Percentiles rank a stretch among this genome's conserved stretches.
These are phyloP conservation scores for Sebastes nivosus DNA, from an alignment of 2,797 vertebrate species.

Conservation along the genomic window DNA sequence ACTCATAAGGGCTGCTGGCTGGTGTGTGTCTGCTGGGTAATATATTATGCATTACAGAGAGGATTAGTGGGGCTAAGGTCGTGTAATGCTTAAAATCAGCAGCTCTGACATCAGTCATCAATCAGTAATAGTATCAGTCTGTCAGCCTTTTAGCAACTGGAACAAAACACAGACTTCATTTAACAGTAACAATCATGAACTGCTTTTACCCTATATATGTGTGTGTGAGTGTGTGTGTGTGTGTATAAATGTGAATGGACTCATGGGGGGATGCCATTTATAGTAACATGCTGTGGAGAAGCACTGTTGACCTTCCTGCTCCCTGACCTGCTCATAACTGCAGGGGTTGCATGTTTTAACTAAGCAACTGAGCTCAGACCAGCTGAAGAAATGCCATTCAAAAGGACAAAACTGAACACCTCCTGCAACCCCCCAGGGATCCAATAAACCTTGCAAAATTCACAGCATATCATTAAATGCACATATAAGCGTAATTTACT, in stretches of 20 bases:
- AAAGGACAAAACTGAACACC: conserved; percentile 8
- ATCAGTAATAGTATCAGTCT: conserved; percentile 11
- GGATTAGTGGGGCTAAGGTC: conserved; percentile 31
- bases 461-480: background rate
- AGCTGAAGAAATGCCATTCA: conserved; percentile 39
- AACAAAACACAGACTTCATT: background rate
- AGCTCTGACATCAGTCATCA: conserved; percentile 29
- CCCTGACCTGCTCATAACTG: conserved; percentile 28
- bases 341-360: conserved; percentile 34
- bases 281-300: conserved; percentile 21
- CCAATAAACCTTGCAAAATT: background rate
- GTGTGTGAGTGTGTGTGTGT: background rate
- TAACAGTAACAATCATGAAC: background rate
- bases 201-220: background rate
- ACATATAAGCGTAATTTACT: background rate
- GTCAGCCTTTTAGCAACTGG: background rate
- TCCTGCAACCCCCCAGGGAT: background rate
- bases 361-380: background rate
- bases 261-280: conserved; percentile 42
- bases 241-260: background rate
- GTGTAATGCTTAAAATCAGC: conserved; percentile 23
- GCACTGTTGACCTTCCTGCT: conserved; percentile 26
- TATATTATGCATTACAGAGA: conserved; percentile 40
- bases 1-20: background rate
- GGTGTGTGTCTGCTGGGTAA: conserved; percentile 30